A percentile compares a stretch with the other conserved stretches of the same genome.
Evolutionary conservation across 2,888 invertebrate species (phyloP).

Genomic region (Nezara viridula): DNA sequence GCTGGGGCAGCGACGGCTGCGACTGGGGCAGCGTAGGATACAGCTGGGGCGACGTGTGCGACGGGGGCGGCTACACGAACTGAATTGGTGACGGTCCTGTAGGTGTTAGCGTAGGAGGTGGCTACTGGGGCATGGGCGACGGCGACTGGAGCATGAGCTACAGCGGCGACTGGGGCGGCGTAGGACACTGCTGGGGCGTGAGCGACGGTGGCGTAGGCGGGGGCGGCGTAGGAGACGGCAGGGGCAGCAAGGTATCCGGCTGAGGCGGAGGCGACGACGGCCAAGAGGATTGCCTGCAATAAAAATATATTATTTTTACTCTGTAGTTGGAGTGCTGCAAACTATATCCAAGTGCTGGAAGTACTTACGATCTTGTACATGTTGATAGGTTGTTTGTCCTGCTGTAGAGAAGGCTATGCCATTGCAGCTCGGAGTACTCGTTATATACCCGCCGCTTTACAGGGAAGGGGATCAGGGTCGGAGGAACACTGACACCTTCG

Average conservation of each 20-base stretch:
- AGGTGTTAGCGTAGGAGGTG: slow-evolving; percentile 77
- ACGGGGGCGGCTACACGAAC: slow-evolving; percentile 36
- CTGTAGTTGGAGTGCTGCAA: neutral
- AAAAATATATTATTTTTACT: neutral
- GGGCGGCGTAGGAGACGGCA: slow-evolving; percentile 56
- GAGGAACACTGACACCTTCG: neutral
- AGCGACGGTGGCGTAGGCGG: slow-evolving; percentile 67
- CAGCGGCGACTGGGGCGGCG: slow-evolving; percentile 66
- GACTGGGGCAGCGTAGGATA: slow-evolving; percentile 46
- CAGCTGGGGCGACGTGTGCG: slow-evolving; percentile 52
- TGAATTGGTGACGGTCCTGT: slow-evolving; percentile 71
- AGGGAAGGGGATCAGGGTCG: slow-evolving; percentile 49
- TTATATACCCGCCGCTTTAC: slow-evolving; percentile 1
- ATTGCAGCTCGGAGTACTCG: neutral
- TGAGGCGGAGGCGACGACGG: slow-evolving; percentile 67
- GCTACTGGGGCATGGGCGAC: slow-evolving; percentile 67
- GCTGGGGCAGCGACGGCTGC: slow-evolving; percentile 47
- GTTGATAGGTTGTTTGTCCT: neutral
- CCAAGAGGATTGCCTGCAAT: slow-evolving; percentile 68
- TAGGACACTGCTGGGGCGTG: slow-evolving; percentile 60
- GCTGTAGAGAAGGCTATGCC: neutral
- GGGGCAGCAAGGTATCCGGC: slow-evolving; percentile 31
- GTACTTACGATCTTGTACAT: slow-evolving; percentile 44
- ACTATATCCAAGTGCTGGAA: neutral
- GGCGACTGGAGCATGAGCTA: slow-evolving; percentile 64